Evolutionary conservation across 64 coral and sea anemone species (phyloP).

Genomic region (Montipora sp.): DNA sequence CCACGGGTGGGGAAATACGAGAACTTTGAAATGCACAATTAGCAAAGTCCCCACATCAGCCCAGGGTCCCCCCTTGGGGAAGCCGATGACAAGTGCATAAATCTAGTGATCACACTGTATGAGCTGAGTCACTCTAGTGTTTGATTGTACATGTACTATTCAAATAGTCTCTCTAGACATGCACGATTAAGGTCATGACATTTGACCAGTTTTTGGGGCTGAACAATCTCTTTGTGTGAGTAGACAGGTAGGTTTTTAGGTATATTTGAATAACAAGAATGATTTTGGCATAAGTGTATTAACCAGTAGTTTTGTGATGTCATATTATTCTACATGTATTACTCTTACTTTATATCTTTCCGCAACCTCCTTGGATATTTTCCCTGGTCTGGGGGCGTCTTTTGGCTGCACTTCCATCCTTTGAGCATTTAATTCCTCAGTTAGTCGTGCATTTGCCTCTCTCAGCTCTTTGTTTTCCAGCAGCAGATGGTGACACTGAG

Average conservation of each 20-base stretch:
- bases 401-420: background rate
- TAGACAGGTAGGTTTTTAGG: background rate
- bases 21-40: no score
- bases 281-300: background rate
- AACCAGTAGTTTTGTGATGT: background rate
- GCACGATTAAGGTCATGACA: background rate
- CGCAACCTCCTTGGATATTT: slow-evolving; percentile 49
- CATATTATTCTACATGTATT: background rate
- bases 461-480: slow-evolving; percentile 29
- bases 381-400: slow-evolving; percentile 31
- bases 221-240: background rate
- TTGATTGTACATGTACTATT: background rate
- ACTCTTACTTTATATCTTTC: slow-evolving; percentile 53
- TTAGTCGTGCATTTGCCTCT: slow-evolving; percentile 26
- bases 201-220: background rate
- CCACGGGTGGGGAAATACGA: no score
- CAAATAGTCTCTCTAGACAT: no score
- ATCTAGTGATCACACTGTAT: background rate
- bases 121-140: background rate
- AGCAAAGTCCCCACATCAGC: no score
- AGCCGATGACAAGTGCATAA: background rate
- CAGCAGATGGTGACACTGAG: slow-evolving; percentile 14
- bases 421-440: slow-evolving; percentile 35
- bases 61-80: no score
- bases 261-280: background rate